Percentiles rank a stretch among this genome's conserved stretches.
phyloP scores from a whole-genome alignment of 2,113 vertebrate species.

The Abramis brama region DNA sequence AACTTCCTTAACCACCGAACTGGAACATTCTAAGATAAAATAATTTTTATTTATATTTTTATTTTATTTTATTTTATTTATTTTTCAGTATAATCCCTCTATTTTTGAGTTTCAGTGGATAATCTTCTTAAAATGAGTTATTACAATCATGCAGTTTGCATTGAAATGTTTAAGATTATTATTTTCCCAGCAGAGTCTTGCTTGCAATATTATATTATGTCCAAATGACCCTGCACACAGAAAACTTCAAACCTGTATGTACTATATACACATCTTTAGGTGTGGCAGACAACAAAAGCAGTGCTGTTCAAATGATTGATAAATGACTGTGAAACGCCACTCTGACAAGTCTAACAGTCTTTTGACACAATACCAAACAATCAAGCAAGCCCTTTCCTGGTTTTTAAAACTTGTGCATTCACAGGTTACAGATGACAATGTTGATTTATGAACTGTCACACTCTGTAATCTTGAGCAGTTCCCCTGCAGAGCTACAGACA shows the following conservation, averaged over 20 bases:
- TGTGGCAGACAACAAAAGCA: neutral
- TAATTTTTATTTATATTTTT: neutral
- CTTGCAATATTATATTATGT: neutral
- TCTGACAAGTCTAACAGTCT: conserved; percentile 26
- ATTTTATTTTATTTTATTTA: neutral
- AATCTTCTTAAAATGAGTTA: neutral
- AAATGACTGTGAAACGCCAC: neutral
- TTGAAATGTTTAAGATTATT: neutral
- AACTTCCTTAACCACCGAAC: neutral
- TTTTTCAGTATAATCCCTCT: neutral
- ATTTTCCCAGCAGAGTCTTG: neutral
- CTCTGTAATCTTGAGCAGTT: conserved; percentile 38
- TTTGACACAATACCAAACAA: conserved; percentile 21
- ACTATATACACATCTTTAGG: neutral
- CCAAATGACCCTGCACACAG: neutral
- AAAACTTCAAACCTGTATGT: neutral
- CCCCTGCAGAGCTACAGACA: neutral
- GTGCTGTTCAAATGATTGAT: conserved; percentile 21
- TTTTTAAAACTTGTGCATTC: conserved; percentile 10
- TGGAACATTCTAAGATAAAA: neutral
- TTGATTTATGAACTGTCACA: conserved; percentile 44
- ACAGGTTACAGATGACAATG: conserved; percentile 33
- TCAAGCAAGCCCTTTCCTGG: neutral
- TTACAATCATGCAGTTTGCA: neutral
- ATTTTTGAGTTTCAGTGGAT: neutral